A percentile compares a stretch with the other conserved stretches of the same genome.
phyloP scores from a whole-genome alignment of 2,113 vertebrate species.

The Gobio gobio region DNA sequence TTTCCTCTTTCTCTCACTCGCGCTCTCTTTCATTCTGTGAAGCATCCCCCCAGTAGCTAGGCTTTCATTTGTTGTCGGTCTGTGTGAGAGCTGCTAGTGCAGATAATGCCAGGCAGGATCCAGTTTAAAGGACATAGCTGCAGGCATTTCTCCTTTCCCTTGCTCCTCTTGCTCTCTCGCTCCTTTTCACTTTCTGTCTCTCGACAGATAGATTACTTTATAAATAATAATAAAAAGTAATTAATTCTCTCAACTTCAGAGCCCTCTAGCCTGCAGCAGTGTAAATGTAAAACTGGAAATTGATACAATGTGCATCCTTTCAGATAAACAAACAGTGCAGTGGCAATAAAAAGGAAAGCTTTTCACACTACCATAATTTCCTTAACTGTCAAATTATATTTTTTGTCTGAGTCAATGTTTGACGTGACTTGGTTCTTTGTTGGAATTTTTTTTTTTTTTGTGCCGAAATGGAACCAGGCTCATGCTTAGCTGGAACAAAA shows the following conservation, averaged over 20 bases:
- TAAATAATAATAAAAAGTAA: constrained; percentile 91
- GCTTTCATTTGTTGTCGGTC: constrained; percentile 55
- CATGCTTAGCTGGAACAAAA: constrained; percentile 52
- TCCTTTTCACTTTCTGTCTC: constrained; percentile 49
- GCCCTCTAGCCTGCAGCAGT: constrained; percentile 86
- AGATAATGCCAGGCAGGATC: constrained; percentile 66
- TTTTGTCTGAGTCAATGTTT: constrained; percentile 63
- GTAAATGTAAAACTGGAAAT: constrained; percentile 83
- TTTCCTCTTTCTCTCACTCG: constrained; percentile 27
- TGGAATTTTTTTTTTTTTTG: constrained; percentile 26
- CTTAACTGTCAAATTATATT: constrained; percentile 67
- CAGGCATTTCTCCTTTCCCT: constrained; percentile 50
- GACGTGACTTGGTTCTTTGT: constrained; percentile 54
- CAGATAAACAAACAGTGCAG: constrained; percentile 89
- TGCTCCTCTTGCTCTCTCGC: constrained; percentile 25
- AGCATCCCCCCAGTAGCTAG: constrained; percentile 52
- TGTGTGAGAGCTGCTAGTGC: constrained; percentile 54
- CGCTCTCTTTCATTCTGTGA: constrained; percentile 26
- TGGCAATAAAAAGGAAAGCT: constrained; percentile 69
- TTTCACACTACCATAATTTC: constrained; percentile 58
- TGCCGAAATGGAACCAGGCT: constrained; percentile 42
- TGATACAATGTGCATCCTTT: constrained; percentile 96
- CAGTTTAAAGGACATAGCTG: constrained; percentile 65
- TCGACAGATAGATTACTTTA: constrained; percentile 79
- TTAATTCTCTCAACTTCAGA: constrained; percentile 98